Base-by-base conservation (phyloP, 1,140 invertebrate genomes). In the Calliphora vicina region DNA sequence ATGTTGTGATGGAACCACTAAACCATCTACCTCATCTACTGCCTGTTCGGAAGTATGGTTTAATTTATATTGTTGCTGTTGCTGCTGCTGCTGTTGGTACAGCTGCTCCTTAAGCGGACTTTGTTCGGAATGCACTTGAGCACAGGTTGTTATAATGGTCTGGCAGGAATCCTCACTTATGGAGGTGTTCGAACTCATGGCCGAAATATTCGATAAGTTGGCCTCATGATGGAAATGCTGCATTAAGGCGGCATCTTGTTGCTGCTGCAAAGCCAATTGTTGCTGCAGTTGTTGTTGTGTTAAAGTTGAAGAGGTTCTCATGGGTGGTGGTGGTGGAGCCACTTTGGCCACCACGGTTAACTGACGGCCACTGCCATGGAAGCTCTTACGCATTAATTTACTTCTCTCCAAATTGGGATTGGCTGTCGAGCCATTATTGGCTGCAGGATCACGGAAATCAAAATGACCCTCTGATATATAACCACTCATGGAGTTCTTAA, bases 391-490 rank as follows among this genome's bases (percentile, higher is more conserved):
- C 96, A 97, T 97, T 72, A 97, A 91, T 87, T 95, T 96, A 91
- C 96, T 97, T 85, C 95, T 92, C 88, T 97, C 96, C 26, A 97
- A 92, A 87, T 96, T 97, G 1, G 96, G 95, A 91, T 97, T 97
- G 12, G 94, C 92, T 17, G 10, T 82, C 3, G 50, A 50, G 1
- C 82, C 73, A 71, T 72, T 73, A n/a, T 57, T 82, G 10, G 13
- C 20, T 8, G 10, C 67, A 25, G 23, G 17, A 85, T n/a, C 92
- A 91, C n/a, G 91, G 86, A 95, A 96, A 86, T 97, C 96, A 78
- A 97, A 91, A 89, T 97, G 96, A 0, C 96, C 96, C 91, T 97
- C 96, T 15, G 96, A 97, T 78, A 97, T 91, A 89, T 97, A 97
- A 10, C 96, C 96, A 88, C 94, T 95, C 86, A 96, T 91, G 57